Evolutionary conservation across 2,797 vertebrate genomes (phyloP).

Genomic region (Pelodytes ibericus): DNA sequence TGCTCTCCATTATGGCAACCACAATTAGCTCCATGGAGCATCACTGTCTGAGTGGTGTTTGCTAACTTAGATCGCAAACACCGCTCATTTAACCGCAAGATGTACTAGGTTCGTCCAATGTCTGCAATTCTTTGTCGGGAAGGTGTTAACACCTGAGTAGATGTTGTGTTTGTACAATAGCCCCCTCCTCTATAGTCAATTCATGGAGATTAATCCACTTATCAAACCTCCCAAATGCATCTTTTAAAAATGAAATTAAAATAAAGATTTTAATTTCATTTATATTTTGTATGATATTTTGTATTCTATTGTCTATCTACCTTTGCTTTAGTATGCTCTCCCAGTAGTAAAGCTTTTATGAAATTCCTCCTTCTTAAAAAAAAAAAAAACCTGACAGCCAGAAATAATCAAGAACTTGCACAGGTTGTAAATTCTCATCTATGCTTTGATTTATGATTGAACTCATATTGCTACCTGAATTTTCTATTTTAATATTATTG

Average conservation of each 20-base stretch:
- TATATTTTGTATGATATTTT: conserved; percentile 39
- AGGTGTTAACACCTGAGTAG: no score
- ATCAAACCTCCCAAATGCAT: background rate
- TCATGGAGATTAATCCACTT: background rate
- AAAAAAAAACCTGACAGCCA: conserved; percentile 54
- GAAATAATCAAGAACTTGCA: conserved; percentile 56
- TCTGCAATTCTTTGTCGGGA: no score
- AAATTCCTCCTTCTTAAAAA: conserved; percentile 38
- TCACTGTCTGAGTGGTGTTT: no score
- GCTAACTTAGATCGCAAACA: no score
- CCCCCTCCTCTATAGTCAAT: no score
- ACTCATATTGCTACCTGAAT: conserved; percentile 44
- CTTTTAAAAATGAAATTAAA: conserved; percentile 24
- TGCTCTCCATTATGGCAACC: no score
- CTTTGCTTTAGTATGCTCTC: conserved; percentile 35
- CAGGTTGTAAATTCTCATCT: conserved; percentile 56
- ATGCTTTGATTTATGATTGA: conserved; percentile 33
- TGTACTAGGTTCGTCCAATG: no score
- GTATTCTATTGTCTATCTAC: conserved; percentile 35
- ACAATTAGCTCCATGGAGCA: no score
- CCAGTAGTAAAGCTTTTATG: conserved; percentile 46
- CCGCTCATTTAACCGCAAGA: no score
- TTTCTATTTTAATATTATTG: conserved; percentile 42
- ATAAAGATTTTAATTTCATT: background rate
- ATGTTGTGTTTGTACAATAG: no score